phyloP scores from a whole-genome alignment of 2,113 vertebrate genomes.

The Chitala chitala region DNA sequence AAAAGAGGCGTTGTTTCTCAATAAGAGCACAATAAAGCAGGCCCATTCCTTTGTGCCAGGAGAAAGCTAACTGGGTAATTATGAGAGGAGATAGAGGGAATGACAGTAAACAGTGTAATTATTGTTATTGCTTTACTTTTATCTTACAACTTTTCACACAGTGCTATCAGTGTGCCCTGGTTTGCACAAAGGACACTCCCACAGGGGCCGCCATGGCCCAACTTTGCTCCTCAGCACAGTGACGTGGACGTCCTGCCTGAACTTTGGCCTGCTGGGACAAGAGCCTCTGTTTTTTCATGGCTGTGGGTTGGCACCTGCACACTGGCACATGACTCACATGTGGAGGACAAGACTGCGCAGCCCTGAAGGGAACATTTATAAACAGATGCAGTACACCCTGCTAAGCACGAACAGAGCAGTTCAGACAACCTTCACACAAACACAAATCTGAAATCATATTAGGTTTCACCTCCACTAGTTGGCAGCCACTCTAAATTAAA shows the following conservation, averaged over 20 bases:
- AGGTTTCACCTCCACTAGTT: too few species aligned
- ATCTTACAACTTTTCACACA: slow-evolving; percentile 18
- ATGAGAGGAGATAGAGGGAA: slow-evolving; percentile 24
- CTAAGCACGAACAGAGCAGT: too few species aligned
- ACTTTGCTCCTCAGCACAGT: neutral
- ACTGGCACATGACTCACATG: neutral
- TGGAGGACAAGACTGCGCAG: neutral
- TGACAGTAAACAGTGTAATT: slow-evolving; percentile 34
- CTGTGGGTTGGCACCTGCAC: neutral
- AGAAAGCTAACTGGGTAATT: slow-evolving; percentile 35
- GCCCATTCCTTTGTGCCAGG: slow-evolving; percentile 33
- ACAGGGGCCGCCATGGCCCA: neutral
- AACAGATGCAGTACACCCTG: too few species aligned
- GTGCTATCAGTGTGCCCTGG: neutral
- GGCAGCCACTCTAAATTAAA: too few species aligned
- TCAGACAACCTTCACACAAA: too few species aligned
- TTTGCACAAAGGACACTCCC: neutral
- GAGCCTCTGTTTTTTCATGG: neutral
- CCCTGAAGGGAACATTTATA: neutral
- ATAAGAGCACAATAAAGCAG: slow-evolving; percentile 37
- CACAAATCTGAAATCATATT: too few species aligned
- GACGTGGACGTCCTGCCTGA: slow-evolving; percentile 18
- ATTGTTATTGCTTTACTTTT: slow-evolving; percentile 32
- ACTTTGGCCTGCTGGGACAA: neutral
- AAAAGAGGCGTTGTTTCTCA: slow-evolving; percentile 33